A percentile compares a stretch with the other conserved stretches of the same genome.
phyloP scores from a whole-genome alignment of 2,113 vertebrate genomes.

The Micromys minutus region DNA sequence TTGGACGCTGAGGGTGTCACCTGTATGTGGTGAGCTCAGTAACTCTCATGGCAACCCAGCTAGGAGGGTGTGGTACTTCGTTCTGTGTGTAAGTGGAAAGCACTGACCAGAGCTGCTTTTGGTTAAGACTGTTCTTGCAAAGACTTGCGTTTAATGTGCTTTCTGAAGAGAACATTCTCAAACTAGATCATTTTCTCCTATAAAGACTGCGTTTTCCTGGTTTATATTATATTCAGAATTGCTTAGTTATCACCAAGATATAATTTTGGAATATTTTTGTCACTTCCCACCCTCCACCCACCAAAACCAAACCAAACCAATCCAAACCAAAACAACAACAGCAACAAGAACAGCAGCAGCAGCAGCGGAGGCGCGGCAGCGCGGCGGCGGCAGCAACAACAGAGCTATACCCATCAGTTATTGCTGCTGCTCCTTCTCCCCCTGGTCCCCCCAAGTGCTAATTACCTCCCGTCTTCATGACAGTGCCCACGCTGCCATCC shows the following conservation, averaged over 20 bases:
- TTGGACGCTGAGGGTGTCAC: not conserved
- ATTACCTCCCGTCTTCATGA: not conserved
- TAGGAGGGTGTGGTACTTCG: not conserved
- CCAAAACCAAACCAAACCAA: no score
- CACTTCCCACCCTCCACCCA: not conserved
- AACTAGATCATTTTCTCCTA: not conserved
- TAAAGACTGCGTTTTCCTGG: not conserved
- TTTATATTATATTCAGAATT: conserved; percentile 7
- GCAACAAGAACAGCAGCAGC: no score
- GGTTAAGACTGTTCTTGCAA: not conserved
- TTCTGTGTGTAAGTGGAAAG: not conserved
- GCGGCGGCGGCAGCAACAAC: no score
- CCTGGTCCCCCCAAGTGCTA: not conserved
- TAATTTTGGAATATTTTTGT: not conserved
- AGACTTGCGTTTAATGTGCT: not conserved
- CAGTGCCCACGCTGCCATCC: not conserved
- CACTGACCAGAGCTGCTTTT: not conserved
- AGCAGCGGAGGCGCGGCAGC: no score
- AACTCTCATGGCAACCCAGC: not conserved
- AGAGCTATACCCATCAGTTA: not conserved
- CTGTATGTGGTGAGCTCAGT: not conserved
- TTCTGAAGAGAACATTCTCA: not conserved
- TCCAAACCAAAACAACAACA: no score
- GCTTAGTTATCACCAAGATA: not conserved
- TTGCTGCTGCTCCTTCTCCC: not conserved